phyloP scores from a whole-genome alignment of 2,888 invertebrate species.

The Phyllotreta striolata region DNA sequence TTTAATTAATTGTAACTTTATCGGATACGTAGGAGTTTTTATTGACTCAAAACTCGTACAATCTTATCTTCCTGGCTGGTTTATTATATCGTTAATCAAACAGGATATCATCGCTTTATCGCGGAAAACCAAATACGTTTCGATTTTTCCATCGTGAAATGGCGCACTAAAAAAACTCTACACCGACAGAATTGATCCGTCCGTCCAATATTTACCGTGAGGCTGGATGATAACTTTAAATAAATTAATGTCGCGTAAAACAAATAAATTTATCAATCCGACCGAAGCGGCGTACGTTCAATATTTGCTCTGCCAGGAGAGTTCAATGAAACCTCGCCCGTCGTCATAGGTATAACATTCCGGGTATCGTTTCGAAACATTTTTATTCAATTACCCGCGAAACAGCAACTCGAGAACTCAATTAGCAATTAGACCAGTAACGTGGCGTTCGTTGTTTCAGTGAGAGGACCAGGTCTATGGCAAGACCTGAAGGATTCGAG shows the following conservation, averaged over 20 bases:
- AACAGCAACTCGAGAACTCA: slow-evolving; percentile 1
- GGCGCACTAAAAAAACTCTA: background rate
- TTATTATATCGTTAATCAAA: too few species aligned
- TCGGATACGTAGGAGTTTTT: too few species aligned
- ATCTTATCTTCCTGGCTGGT: too few species aligned
- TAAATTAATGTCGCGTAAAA: slow-evolving; percentile 30
- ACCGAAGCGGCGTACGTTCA: slow-evolving; percentile 17
- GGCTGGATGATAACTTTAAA: slow-evolving; percentile 21
- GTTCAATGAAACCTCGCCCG: slow-evolving; percentile 33
- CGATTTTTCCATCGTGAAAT: background rate
- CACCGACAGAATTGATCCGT: slow-evolving; percentile 7
- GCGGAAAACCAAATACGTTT: background rate
- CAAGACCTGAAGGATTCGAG: slow-evolving; percentile 56
- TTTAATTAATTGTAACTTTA: too few species aligned
- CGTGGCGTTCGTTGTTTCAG: too few species aligned
- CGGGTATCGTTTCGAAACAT: slow-evolving; percentile 16
- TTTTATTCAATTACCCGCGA: background rate
- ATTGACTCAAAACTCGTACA: too few species aligned
- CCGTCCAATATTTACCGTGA: slow-evolving; percentile 21
- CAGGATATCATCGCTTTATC: too few species aligned
- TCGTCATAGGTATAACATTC: slow-evolving; percentile 27
- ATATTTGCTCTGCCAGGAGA: slow-evolving; percentile 33
- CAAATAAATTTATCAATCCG: slow-evolving; percentile 29
- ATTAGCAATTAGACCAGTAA: too few species aligned
- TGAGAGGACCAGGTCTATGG: slow-evolving; percentile 51